These are phyloP conservation scores for Drosophila punjabiensis DNA, from an alignment of 1,140 invertebrate species.

Conservation along the genomic window DNA sequence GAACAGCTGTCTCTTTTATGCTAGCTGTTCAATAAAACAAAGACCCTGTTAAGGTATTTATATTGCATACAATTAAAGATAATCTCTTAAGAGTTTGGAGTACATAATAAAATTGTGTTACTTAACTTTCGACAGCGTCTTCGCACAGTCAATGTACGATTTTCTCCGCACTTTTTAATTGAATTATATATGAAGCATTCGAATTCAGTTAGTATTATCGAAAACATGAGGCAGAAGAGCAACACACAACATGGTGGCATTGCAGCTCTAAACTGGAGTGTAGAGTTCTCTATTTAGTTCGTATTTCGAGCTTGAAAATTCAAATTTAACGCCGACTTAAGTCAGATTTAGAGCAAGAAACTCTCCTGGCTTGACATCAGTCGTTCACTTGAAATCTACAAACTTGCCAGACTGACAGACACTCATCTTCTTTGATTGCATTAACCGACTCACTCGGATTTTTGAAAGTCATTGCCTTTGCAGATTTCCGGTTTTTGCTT, in stretches of 20 bases:
- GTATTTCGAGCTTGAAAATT: background rate
- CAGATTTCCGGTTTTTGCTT: conserved; percentile 28
- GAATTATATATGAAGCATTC: background rate
- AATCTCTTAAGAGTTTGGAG: background rate
- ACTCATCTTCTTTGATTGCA: conserved; percentile 32
- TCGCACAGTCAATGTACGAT: background rate
- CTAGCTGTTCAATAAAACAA: conserved; percentile 5
- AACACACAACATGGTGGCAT: background rate
- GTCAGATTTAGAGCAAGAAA: background rate
- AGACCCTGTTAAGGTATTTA: background rate
- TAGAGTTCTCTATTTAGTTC: background rate
- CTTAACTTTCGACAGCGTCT: conserved; percentile 19
- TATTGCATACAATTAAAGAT: background rate
- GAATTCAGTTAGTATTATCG: too few species aligned
- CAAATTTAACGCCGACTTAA: background rate
- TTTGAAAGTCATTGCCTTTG: conserved; percentile 42
- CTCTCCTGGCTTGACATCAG: conserved; percentile 10
- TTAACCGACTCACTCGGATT: conserved; percentile 13
- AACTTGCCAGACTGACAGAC: background rate
- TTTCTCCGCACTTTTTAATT: background rate
- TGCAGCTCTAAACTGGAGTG: background rate
- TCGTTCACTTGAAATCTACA: conserved; percentile 9
- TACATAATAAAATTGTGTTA: conserved; percentile 10
- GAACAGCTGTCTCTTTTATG: conserved; percentile 25
- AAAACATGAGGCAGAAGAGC: background rate